Base-by-base conservation (phyloP, 2,797 vertebrate species). In the Adrianichthys oophorus region DNA sequence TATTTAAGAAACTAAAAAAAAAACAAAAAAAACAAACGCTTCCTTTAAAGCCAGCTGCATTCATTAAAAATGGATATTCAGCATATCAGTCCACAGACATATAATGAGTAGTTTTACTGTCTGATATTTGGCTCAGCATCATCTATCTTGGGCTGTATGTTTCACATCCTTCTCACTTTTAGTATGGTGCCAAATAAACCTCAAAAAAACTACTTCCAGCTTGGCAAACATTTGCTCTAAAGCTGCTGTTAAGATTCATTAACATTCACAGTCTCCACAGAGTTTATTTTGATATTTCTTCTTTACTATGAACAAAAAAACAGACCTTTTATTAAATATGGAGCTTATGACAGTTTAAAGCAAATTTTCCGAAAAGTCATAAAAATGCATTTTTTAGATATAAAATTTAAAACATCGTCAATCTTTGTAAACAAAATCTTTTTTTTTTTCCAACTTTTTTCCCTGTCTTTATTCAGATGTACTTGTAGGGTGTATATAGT, bases 211-310 rank as follows among this genome's bases (percentile, higher is more conserved):
- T 75, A 53, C 65, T 66, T 83, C 72, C 77, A 77, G 65, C 78
- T 66, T 62, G 74, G 62, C 84, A 78, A 84, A 78, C 79, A 76
- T 78, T 83, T 82, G 81, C 78, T 78, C 74, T 45, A 29, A 59
- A 70, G 68, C 74, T 70, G 48, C 18, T 59, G 52, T 63, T 47
- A 62, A 26, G 52, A 60, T 55, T 62, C 62, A 74, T 82, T 71
- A 69, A 70, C 62, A 71, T 78, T 43, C 84, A 78, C 76, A 42
- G 54, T 63, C 62, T 80, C 83, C 72, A 74, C 59, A 61, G 26
- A 63, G 54, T 65, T 67, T 2, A 72, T 85, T 71, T 82, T 65
- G 21, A 70, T 77, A 41, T 65, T 54, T 70, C 24, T 57, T 71
- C 49, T 69, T 77, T 42, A 65, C 66, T 63, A 76, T 63, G 48